Percentiles rank a stretch among this genome's conserved stretches.
phyloP scores from a whole-genome alignment of 37 sponge, comb jelly and placozoan genomes.

The Hexactinellida sp. region DNA sequence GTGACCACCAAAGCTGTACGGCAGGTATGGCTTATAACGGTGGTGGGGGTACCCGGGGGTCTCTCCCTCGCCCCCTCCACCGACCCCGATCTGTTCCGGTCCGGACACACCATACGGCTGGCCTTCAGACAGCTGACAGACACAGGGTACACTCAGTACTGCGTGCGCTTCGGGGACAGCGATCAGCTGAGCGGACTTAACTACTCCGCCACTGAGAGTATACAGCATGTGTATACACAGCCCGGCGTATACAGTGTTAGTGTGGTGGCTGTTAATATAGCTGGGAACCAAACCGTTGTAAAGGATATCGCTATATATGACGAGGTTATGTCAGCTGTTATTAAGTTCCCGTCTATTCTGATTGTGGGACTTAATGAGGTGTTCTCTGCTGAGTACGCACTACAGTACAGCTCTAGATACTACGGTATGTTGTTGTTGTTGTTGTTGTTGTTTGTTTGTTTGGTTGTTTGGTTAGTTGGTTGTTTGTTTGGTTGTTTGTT shows the following conservation, averaged over 20 bases:
- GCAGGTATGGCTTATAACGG: neutral
- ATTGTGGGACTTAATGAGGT: neutral
- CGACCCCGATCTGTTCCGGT: neutral
- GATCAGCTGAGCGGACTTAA: neutral
- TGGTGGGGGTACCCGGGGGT: neutral
- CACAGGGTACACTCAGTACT: neutral
- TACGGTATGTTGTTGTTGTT: neutral
- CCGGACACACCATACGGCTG: neutral
- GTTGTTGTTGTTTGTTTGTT: too few relatives aligned
- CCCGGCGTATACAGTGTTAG: constrained; percentile 26
- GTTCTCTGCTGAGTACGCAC: neutral
- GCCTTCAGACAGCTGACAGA: neutral
- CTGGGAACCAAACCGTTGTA: neutral
- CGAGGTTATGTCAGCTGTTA: neutral
- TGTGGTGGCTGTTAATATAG: constrained; percentile 19
- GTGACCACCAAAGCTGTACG: neutral
- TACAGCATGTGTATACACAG: neutral
- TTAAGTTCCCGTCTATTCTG: neutral
- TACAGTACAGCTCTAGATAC: neutral
- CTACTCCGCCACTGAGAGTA: neutral
- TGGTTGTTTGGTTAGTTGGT: too few relatives aligned
- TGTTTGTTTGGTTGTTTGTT: too few relatives aligned
- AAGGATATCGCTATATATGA: neutral
- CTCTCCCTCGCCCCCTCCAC: neutral
- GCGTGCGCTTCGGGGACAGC: neutral